phyloP scores from a whole-genome alignment of 1,140 invertebrate genomes.

The Ceratosolen solmsi region DNA sequence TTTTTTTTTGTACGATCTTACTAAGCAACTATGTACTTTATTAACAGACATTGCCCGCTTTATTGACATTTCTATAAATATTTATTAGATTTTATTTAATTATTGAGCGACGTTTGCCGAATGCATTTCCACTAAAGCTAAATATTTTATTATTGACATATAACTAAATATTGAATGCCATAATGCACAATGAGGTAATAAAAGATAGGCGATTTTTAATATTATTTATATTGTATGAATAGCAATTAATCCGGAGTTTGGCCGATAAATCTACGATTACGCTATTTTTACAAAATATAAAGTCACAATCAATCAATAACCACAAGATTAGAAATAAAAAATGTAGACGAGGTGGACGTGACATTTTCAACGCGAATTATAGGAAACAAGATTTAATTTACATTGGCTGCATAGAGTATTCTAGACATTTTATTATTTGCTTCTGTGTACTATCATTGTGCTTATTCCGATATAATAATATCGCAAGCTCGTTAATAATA shows the following conservation, averaged over 20 bases:
- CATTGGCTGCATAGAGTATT: too few species aligned
- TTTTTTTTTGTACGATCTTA: too few species aligned
- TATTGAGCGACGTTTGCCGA: neutral
- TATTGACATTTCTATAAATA: neutral
- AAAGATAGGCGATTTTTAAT: neutral
- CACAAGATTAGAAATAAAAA: neutral
- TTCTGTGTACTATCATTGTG: too few species aligned
- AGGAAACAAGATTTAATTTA: too few species aligned
- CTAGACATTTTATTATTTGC: too few species aligned
- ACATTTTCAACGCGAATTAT: too few species aligned
- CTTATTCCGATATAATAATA: too few species aligned
- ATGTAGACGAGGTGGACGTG: too few species aligned
- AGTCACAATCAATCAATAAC: neutral
- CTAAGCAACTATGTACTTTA: too few species aligned
- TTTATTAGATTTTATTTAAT: neutral
- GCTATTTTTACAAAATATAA: neutral
- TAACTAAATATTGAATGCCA: conserved; percentile 13
- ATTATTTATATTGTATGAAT: neutral
- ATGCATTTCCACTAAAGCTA: neutral
- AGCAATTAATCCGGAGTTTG: neutral
- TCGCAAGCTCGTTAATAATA: too few species aligned
- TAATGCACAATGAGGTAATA: neutral
- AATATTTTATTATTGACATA: conserved; percentile 5
- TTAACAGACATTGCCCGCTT: neutral
- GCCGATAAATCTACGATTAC: neutral